Conservation (phyloP, 2,797 vertebrate species). For the Lithobates pipiens region DNA sequence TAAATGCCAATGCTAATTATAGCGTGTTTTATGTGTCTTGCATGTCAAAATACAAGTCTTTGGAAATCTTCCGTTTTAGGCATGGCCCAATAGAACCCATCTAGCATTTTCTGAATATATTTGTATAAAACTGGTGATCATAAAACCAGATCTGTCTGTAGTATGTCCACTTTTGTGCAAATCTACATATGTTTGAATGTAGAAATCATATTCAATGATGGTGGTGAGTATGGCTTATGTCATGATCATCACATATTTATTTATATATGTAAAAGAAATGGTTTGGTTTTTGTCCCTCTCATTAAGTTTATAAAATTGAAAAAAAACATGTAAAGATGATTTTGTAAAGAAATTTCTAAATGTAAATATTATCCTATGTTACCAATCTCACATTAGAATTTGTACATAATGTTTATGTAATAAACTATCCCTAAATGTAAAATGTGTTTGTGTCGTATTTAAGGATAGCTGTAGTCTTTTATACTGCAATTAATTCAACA, state of each 20-base stretch:
- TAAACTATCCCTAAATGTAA: conserved; percentile 83
- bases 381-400: conserved; percentile 86
- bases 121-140: conserved; percentile 81
- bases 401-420: conserved; percentile 93
- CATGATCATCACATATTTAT: conserved; percentile 94
- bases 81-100: conserved; percentile 79
- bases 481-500: too few species aligned
- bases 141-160: conserved; percentile 86
- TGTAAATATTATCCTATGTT: conserved; percentile 91
- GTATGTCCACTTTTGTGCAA: conserved; percentile 77
- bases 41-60: conserved; percentile 79
- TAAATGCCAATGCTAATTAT: conserved; percentile 76
- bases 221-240: conserved; percentile 67
- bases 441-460: neutral
- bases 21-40: conserved; percentile 76
- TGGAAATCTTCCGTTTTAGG: conserved; percentile 76
- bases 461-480: neutral
- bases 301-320: conserved; percentile 75
- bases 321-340: conserved; percentile 85
- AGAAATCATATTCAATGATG: conserved; percentile 80
- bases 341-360: conserved; percentile 88
- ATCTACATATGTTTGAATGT: conserved; percentile 81
- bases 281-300: conserved; percentile 77
- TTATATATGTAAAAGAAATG: conserved; percentile 86
- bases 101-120: conserved; percentile 82